phyloP scores from a whole-genome alignment of 2,888 invertebrate species.

The Megastigmus dorsalis region DNA sequence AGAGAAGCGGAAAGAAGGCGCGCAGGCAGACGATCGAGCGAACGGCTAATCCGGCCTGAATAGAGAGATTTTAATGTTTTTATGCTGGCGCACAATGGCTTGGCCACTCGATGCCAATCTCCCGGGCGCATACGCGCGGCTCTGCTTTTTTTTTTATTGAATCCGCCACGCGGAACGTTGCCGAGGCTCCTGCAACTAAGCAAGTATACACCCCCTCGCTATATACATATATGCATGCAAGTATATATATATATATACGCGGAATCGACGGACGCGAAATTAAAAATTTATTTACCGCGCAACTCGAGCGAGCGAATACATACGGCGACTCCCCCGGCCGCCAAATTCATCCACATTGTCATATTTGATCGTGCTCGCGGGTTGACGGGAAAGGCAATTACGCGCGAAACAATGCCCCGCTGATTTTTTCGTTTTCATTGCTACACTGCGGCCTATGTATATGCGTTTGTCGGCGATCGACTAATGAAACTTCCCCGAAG shows the following conservation, averaged over 20 bases:
- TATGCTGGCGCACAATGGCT: slow-evolving; percentile 72
- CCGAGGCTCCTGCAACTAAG: too few species aligned
- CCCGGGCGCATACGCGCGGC: slow-evolving; percentile 58
- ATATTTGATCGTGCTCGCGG: too few species aligned
- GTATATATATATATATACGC: too few species aligned
- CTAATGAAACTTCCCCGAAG: too few species aligned
- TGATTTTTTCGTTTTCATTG: too few species aligned
- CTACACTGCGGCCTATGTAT: too few species aligned
- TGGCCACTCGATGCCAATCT: slow-evolving; percentile 72
- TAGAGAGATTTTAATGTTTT: slow-evolving; percentile 74
- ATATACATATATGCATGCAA: too few species aligned
- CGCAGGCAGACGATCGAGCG: slow-evolving; percentile 28
- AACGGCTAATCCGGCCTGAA: slow-evolving; percentile 71
- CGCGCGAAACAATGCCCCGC: too few species aligned
- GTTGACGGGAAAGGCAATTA: too few species aligned
- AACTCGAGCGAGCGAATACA: background rate
- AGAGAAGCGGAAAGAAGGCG: slow-evolving; percentile 13
- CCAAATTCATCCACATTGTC: too few species aligned
- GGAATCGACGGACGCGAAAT: slow-evolving; percentile 3
- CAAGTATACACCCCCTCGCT: too few species aligned
- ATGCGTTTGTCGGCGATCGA: too few species aligned
- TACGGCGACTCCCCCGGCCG: background rate
- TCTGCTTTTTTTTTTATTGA: slow-evolving; percentile 70
- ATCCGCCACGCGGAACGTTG: slow-evolving; percentile 62
- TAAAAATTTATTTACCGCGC: slow-evolving; percentile 19